These are phyloP conservation scores for Euproctis similis DNA, from an alignment of 2,888 invertebrate genomes.

Conservation along the genomic window DNA sequence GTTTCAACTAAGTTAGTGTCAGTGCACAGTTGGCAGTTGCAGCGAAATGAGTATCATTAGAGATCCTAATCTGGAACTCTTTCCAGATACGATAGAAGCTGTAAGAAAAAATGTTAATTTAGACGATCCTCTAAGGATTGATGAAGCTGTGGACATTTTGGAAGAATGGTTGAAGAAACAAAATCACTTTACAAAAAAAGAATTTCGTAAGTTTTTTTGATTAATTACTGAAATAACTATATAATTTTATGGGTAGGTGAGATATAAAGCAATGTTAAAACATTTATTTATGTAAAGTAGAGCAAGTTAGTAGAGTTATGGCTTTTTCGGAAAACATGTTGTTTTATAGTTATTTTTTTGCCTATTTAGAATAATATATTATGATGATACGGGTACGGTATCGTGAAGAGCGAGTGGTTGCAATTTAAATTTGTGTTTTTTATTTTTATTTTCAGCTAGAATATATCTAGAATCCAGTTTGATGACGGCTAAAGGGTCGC, in stretches of 20 bases:
- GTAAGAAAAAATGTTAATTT: slow-evolving; percentile 35
- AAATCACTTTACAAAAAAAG: slow-evolving; percentile 40
- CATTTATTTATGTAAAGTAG: no score
- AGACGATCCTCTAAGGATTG: slow-evolving; percentile 36
- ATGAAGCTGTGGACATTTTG: slow-evolving; percentile 36
- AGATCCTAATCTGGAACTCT: slow-evolving; percentile 20
- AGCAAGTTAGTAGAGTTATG: no score
- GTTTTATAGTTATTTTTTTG: no score
- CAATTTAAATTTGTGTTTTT: no score
- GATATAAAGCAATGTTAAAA: no score
- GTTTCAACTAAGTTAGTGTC: no score
- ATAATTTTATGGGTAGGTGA: no score
- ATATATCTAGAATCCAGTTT: slow-evolving; percentile 39
- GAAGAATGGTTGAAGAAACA: slow-evolving; percentile 53
- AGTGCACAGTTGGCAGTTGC: not conserved
- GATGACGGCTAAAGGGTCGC: slow-evolving; percentile 36
- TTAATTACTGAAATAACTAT: no score
- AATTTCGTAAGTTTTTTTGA: slow-evolving; percentile 36
- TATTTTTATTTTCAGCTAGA: slow-evolving; percentile 36
- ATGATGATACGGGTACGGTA: no score
- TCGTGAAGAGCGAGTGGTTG: no score
- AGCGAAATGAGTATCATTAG: slow-evolving; percentile 6
- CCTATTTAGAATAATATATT: no score
- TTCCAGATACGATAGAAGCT: slow-evolving; percentile 33
- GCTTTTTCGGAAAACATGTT: no score